These are phyloP conservation scores for Xyliphius kryptos DNA, from an alignment of 2,113 vertebrate genomes.

Conservation along the genomic window DNA sequence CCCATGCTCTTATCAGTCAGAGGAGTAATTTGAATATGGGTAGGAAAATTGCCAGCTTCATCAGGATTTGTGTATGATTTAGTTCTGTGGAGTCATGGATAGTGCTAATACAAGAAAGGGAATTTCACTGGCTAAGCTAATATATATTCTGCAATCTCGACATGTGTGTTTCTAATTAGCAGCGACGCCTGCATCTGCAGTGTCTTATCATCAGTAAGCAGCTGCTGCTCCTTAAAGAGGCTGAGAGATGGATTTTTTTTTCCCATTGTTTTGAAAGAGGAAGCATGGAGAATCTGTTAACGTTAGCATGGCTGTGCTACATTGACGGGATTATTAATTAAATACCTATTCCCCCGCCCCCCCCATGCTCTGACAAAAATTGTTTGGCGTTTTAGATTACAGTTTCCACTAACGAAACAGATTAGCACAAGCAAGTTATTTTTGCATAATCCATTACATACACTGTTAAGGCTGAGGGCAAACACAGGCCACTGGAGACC, in stretches of 20 bases:
- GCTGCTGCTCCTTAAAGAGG: slow-evolving; percentile 53
- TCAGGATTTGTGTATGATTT: neutral
- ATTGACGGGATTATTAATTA: neutral
- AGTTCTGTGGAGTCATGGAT: slow-evolving; percentile 15
- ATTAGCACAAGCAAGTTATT: slow-evolving; percentile 28
- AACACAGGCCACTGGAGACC: slow-evolving; percentile 61
- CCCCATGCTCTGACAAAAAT: too few species aligned
- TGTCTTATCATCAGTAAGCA: slow-evolving; percentile 65
- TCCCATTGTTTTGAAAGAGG: slow-evolving; percentile 27
- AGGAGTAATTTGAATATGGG: too few species aligned
- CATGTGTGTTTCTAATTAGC: slow-evolving; percentile 42
- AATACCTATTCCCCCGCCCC: neutral
- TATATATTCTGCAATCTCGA: slow-evolving; percentile 40
- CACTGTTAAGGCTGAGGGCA: slow-evolving; percentile 63
- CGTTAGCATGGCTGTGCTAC: neutral
- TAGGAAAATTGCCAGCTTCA: too few species aligned
- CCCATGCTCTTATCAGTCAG: neutral
- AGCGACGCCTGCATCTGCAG: slow-evolving; percentile 47
- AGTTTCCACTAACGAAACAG: neutral
- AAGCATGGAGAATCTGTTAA: neutral
- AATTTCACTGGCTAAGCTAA: slow-evolving; percentile 27
- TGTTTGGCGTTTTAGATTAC: neutral
- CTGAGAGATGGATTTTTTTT: slow-evolving; percentile 23
- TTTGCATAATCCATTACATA: slow-evolving; percentile 74
- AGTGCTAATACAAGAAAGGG: slow-evolving; percentile 6